A percentile compares a stretch with the other conserved stretches of the same genome.
phyloP scores from a whole-genome alignment of 2,888 invertebrate species.

The Acanthopleura granulata region DNA sequence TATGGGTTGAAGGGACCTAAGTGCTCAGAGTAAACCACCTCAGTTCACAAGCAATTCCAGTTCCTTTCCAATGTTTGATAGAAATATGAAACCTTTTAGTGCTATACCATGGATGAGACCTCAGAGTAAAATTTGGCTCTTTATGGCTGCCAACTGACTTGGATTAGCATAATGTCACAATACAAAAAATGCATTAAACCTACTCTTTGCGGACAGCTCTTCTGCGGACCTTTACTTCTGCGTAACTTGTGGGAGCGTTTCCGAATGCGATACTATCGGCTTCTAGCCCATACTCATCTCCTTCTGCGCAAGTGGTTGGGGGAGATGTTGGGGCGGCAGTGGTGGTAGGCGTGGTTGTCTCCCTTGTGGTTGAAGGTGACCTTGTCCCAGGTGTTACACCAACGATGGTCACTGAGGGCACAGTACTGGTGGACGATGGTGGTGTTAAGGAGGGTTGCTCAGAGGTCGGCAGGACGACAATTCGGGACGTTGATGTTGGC shows the following conservation, averaged over 20 bases:
- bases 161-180: too few relatives aligned
- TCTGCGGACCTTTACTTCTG: constrained; percentile 74
- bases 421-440: background rate
- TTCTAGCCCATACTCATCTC: constrained; percentile 70
- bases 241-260: constrained; percentile 81
- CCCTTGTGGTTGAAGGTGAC: constrained; percentile 25
- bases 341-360: constrained; percentile 20
- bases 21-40: too few relatives aligned
- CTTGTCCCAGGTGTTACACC: constrained; percentile 28
- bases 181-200: constrained; percentile 17
- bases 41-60: too few relatives aligned
- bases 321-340: constrained; percentile 24
- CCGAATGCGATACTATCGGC: constrained; percentile 90
- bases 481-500: background rate
- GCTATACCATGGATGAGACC: too few relatives aligned
- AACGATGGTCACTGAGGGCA: background rate
- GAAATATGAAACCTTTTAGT: too few relatives aligned
- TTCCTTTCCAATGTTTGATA: too few relatives aligned
- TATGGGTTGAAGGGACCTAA: too few relatives aligned
- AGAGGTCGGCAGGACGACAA: background rate
- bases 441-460: background rate
- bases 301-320: constrained; percentile 41
- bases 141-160: too few relatives aligned
- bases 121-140: too few relatives aligned
- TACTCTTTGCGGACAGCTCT: constrained; percentile 53